These are phyloP conservation scores for Crossoptilon crossoptilon DNA, from an alignment of 2,797 vertebrate species.

Conservation along the genomic window DNA sequence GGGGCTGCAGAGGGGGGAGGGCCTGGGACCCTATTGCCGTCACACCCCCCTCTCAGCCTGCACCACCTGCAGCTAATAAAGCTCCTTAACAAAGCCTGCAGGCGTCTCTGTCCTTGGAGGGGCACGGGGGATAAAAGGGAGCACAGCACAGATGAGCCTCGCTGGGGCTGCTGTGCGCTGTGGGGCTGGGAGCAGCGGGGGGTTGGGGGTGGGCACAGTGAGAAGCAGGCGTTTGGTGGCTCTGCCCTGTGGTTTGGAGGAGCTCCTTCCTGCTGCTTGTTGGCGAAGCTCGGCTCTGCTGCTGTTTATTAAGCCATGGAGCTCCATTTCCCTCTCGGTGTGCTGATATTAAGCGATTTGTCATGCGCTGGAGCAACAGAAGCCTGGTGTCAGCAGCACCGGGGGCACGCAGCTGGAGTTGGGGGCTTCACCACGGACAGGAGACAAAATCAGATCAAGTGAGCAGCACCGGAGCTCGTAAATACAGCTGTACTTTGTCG, in stretches of 20 bases:
- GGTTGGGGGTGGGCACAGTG: too few species aligned
- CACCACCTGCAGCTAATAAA: conserved; percentile 70
- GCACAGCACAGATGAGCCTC: neutral
- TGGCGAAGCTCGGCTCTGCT: fast-evolving
- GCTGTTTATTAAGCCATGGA: fast-evolving
- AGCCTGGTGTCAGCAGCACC: fast-evolving
- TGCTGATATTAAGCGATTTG: neutral
- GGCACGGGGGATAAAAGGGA: fast-evolving
- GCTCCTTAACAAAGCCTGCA: neutral
- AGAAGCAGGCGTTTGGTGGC: too few species aligned
- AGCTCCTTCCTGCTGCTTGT: neutral
- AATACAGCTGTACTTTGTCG: too few species aligned
- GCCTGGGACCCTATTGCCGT: neutral
- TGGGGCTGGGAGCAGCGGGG: too few species aligned
- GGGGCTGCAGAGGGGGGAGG: neutral
- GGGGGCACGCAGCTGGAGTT: neutral
- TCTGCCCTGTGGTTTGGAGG: neutral
- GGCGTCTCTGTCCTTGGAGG: neutral
- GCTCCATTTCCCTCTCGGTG: neutral
- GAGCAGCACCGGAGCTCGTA: too few species aligned
- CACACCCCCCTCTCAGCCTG: neutral
- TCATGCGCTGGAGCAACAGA: neutral
- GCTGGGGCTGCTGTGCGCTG: neutral
- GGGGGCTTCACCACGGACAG: too few species aligned
- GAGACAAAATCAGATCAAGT: too few species aligned